These are phyloP conservation scores for Scaptomyza hsui DNA, from an alignment of 1,140 invertebrate species.

Conservation along the genomic window DNA sequence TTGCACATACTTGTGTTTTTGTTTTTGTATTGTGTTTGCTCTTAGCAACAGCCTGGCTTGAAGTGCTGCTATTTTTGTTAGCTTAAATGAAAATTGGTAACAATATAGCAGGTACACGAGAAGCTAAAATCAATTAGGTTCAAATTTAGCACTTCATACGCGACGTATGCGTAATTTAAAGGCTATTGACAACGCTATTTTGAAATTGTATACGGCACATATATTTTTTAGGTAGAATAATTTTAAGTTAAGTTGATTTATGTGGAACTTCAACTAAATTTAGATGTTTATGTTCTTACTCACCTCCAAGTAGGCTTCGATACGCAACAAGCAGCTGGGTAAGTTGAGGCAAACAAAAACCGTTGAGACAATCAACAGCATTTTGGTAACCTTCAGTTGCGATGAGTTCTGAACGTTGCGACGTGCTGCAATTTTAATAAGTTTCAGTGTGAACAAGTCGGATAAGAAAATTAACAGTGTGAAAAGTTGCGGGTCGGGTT, in stretches of 20 bases:
- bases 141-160: not conserved
- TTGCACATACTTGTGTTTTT: not conserved
- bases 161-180: slow-evolving; percentile 28
- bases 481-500: slow-evolving; percentile 20
- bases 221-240: too few relatives aligned
- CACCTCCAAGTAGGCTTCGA: slow-evolving; percentile 86
- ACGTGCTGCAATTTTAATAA: slow-evolving; percentile 52
- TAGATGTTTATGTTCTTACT: slow-evolving; percentile 55
- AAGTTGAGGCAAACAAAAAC: slow-evolving; percentile 92
- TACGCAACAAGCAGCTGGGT: slow-evolving; percentile 88
- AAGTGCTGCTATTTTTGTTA: not conserved
- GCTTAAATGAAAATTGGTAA: slow-evolving; percentile 13
- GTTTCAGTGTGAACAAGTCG: not conserved
- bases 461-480: slow-evolving; percentile 10
- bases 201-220: not conserved
- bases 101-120: not conserved
- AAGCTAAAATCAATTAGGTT: not conserved
- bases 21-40: not conserved
- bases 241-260: too few relatives aligned
- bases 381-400: slow-evolving; percentile 90
- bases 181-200: too few relatives aligned
- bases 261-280: too few relatives aligned
- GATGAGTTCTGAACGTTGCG: slow-evolving; percentile 84
- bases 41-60: too few relatives aligned
- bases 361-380: slow-evolving; percentile 91